phyloP scores from a whole-genome alignment of 2,797 vertebrate genomes.

The Lacerta agilis region DNA sequence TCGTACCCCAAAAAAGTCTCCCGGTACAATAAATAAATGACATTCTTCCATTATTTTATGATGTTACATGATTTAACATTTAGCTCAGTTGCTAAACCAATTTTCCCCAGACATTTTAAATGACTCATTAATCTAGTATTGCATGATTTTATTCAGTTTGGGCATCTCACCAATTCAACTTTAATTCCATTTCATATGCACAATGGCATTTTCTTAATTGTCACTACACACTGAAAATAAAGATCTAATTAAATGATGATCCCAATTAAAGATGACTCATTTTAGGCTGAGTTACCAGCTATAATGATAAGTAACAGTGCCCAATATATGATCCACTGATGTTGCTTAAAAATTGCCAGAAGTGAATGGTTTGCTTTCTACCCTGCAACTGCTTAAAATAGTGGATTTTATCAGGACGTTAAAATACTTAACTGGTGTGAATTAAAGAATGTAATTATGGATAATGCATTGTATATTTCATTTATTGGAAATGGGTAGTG shows the following conservation, averaged over 20 bases:
- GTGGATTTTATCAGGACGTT: not conserved
- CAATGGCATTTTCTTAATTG: constrained; percentile 45
- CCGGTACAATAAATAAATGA: constrained; percentile 20
- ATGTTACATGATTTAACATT: constrained; percentile 40
- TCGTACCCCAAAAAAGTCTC: not conserved
- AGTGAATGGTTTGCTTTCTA: not conserved
- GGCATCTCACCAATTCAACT: constrained; percentile 36
- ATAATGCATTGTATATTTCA: not conserved
- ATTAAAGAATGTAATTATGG: not conserved
- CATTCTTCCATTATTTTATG: not conserved
- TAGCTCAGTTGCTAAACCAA: constrained; percentile 23
- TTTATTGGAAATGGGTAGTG: not conserved
- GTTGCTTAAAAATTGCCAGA: not conserved
- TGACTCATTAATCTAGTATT: constrained; percentile 36
- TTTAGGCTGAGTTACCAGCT: constrained; percentile 19
- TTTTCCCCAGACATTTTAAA: constrained; percentile 21
- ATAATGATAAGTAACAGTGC: not conserved
- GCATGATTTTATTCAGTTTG: constrained; percentile 36
- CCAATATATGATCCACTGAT: not conserved
- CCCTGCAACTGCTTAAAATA: not conserved
- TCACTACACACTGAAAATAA: constrained; percentile 32
- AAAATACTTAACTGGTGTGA: not conserved
- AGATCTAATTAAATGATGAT: constrained; percentile 45
- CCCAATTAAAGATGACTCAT: constrained; percentile 31
- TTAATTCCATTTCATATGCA: constrained; percentile 40